A percentile compares a stretch with the other conserved stretches of the same genome.
phyloP scores from a whole-genome alignment of 1,140 invertebrate species.

The Trypoxylus dichotomus region DNA sequence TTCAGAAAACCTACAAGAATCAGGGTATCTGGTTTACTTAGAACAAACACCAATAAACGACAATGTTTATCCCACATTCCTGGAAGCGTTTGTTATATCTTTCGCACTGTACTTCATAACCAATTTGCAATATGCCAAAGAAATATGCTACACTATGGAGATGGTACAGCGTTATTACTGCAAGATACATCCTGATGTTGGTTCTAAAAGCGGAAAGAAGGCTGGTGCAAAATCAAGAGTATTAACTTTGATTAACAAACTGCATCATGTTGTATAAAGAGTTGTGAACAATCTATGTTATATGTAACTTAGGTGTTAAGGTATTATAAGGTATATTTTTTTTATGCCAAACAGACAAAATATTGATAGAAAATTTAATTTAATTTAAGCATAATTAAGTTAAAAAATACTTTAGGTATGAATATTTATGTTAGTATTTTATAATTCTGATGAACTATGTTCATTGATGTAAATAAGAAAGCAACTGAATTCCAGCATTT shows the following conservation, averaged over 20 bases:
- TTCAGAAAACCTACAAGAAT: not conserved
- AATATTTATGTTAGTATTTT: too few relatives aligned
- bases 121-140: slow-evolving; percentile 12
- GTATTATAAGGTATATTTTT: too few relatives aligned
- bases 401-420: too few relatives aligned
- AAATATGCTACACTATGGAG: not conserved
- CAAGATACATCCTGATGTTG: slow-evolving; percentile 12
- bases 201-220: not conserved
- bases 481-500: too few relatives aligned
- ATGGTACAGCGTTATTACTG: slow-evolving; percentile 5
- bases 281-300: too few relatives aligned
- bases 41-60: not conserved
- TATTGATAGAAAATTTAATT: too few relatives aligned
- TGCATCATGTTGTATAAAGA: not conserved
- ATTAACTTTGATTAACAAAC: not conserved
- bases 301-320: too few relatives aligned
- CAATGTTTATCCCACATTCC: not conserved
- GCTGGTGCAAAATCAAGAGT: not conserved
- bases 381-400: too few relatives aligned
- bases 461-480: too few relatives aligned
- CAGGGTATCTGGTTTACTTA: not conserved
- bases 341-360: too few relatives aligned
- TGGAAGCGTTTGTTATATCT: slow-evolving; percentile 4
- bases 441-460: too few relatives aligned
- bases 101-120: slow-evolving; percentile 16